Evolutionary conservation across 2,113 vertebrate genomes (phyloP).

Genomic region (Carollia perspicillata): DNA sequence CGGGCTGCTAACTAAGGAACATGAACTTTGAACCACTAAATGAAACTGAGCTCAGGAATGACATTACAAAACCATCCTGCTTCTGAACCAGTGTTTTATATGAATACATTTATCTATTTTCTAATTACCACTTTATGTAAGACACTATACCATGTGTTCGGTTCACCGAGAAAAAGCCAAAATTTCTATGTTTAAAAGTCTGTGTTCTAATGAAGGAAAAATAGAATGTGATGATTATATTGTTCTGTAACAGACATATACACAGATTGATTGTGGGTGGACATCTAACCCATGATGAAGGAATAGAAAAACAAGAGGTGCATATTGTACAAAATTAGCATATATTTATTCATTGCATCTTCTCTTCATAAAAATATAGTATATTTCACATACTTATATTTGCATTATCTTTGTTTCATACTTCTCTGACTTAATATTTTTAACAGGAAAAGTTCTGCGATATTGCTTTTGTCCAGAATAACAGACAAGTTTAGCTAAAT

Average conservation of each 20-base stretch:
- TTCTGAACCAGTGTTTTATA: background rate
- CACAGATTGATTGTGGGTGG: background rate
- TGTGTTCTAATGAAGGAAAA: background rate
- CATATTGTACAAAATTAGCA: background rate
- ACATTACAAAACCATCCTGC: background rate
- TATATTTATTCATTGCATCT: background rate
- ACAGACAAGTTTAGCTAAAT: slow-evolving; percentile 35
- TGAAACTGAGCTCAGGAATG: background rate
- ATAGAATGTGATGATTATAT: background rate
- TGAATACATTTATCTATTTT: background rate
- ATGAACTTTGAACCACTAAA: no score
- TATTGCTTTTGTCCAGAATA: background rate
- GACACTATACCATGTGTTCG: background rate
- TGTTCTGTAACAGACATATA: background rate
- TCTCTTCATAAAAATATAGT: background rate
- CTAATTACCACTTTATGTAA: background rate
- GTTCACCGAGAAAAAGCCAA: background rate
- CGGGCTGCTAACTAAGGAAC: background rate
- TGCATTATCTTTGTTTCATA: background rate
- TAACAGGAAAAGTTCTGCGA: background rate
- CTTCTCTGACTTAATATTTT: slow-evolving; percentile 2
- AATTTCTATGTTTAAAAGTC: background rate
- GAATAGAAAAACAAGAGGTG: background rate
- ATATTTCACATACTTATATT: background rate
- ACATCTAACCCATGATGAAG: background rate